These are phyloP conservation scores for Cosmia pyralina DNA, from an alignment of 2,888 invertebrate species.

Conservation along the genomic window DNA sequence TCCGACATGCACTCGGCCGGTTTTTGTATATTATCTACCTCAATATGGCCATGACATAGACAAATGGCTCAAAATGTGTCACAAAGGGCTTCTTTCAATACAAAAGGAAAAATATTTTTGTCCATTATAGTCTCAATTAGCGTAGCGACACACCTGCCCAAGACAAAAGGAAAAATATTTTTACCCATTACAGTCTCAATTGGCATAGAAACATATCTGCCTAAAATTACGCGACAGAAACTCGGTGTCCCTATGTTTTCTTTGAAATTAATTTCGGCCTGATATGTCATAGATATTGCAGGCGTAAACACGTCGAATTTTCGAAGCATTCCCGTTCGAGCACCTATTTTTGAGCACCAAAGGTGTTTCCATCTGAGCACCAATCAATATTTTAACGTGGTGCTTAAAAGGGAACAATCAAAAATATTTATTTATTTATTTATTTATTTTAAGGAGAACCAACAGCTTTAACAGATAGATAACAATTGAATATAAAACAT, in stretches of 20 bases:
- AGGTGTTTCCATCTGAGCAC: too few species aligned
- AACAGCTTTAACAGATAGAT: too few species aligned
- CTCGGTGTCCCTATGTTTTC: background rate
- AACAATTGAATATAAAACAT: too few species aligned
- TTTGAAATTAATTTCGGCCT: background rate
- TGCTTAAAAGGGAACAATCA: too few species aligned
- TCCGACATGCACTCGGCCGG: too few species aligned
- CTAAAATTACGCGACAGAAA: background rate
- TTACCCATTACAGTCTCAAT: background rate
- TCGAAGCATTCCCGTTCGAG: too few species aligned
- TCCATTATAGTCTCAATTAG: background rate
- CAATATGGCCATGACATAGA: background rate
- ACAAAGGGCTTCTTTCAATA: background rate
- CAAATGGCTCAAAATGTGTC: background rate
- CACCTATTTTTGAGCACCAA: too few species aligned
- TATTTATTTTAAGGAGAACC: too few species aligned
- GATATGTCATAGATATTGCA: too few species aligned
- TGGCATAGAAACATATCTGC: background rate
- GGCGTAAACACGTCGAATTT: background rate
- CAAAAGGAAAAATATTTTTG: background rate
- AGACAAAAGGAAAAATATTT: background rate
- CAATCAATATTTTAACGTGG: too few species aligned
- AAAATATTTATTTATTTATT: too few species aligned
- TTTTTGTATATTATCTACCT: too few species aligned
- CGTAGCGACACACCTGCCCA: background rate